Evolutionary conservation across 1,140 invertebrate species (phyloP).

Genomic region (Caenorhabditis tropicalis): DNA sequence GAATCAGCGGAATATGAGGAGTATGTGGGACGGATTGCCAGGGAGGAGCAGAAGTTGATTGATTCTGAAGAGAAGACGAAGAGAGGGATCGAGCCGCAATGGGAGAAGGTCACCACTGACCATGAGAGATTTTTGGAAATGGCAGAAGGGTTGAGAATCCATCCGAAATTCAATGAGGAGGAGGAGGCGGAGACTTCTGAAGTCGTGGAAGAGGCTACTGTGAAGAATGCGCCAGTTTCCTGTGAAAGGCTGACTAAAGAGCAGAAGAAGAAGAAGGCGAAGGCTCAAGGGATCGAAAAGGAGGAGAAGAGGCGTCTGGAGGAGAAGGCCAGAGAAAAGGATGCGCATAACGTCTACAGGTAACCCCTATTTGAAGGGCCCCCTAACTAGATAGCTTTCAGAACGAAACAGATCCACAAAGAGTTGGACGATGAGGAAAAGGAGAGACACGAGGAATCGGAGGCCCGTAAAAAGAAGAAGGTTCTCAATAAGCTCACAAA

Average conservation of each 20-base stretch:
- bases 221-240: neutral
- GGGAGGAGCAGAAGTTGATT: constrained; percentile 48
- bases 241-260: constrained; percentile 51
- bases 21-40: constrained; percentile 50
- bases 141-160: constrained; percentile 51
- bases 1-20: constrained; percentile 49
- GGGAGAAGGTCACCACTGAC: constrained; percentile 31
- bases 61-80: constrained; percentile 27
- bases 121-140: constrained; percentile 41
- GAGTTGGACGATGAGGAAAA: constrained; percentile 45
- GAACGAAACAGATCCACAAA: constrained; percentile 50
- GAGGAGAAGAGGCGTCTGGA: constrained; percentile 36
- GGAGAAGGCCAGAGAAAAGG: constrained; percentile 45
- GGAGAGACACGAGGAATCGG: neutral
- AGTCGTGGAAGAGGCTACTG: neutral
- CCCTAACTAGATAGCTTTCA: too few relatives aligned
- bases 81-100: constrained; percentile 32
- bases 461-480: constrained; percentile 41
- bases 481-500: constrained; percentile 51
- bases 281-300: constrained; percentile 4
- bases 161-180: constrained; percentile 42
- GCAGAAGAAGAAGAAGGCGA: constrained; percentile 37
- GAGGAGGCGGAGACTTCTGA: neutral
- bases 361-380: too few relatives aligned
- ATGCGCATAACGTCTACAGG: constrained; percentile 54